Conservation (phyloP, 2,797 vertebrate genomes). For the Lithobates pipiens region DNA sequence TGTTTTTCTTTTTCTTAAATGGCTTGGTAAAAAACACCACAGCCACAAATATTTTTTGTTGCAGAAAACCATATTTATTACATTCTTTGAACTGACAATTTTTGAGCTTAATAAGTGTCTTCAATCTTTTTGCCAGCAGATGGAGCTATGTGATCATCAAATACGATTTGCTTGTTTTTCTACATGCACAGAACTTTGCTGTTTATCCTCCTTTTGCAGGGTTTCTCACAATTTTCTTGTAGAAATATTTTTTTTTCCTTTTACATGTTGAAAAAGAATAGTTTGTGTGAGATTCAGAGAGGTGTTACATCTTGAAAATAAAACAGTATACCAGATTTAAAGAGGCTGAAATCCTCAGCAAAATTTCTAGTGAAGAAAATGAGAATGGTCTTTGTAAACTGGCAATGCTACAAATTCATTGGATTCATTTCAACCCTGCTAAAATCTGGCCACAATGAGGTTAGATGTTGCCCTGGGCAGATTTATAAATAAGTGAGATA, state of each 20-base stretch:
- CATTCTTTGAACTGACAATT: background rate
- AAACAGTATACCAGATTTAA: no score
- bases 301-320: no score
- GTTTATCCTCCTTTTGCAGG: background rate
- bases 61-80: no score
- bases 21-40: background rate
- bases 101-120: background rate
- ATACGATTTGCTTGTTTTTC: background rate
- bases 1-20: no score
- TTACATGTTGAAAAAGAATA: background rate
- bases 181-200: background rate
- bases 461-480: background rate
- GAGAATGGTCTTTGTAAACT: no score
- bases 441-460: background rate
- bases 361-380: no score
- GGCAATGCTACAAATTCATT: no score
- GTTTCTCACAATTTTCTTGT: background rate
- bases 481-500: background rate
- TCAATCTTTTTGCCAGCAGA: conserved; percentile 27
- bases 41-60: background rate
- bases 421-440: background rate
- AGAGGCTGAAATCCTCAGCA: no score
- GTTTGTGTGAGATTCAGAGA: no score
- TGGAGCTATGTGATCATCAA: conserved; percentile 2
- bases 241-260: background rate